Conservation (phyloP, 2,888 invertebrate genomes). For the Chorisops tibialis region DNA sequence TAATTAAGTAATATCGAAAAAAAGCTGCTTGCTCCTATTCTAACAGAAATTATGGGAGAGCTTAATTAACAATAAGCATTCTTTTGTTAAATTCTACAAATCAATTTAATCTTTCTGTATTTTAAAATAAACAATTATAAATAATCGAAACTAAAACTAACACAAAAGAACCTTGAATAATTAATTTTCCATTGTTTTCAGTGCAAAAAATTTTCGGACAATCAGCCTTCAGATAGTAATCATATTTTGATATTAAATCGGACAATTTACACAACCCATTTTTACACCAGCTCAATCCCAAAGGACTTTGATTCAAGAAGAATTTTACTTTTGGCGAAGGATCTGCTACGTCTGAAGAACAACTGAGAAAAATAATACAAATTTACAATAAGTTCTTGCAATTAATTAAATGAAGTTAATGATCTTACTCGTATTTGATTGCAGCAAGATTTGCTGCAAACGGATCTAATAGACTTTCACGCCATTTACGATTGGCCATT, state of each 20-base stretch:
- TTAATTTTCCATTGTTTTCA: background rate
- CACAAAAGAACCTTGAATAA: too few relatives aligned
- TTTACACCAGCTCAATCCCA: constrained; percentile 66
- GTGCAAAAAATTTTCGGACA: constrained; percentile 36
- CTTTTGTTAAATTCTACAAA: too few relatives aligned
- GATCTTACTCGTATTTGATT: constrained; percentile 63
- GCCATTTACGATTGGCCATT: constrained; percentile 62
- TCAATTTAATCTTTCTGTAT: too few relatives aligned
- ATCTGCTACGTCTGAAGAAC: constrained; percentile 1
- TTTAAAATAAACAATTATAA: too few relatives aligned
- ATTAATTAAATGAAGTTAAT: constrained; percentile 41
- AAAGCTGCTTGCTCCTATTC: too few relatives aligned
- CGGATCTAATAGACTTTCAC: constrained; percentile 64
- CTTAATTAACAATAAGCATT: too few relatives aligned
- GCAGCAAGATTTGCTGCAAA: constrained; percentile 73
- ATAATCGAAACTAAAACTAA: background rate
- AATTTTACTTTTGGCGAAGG: constrained; percentile 58
- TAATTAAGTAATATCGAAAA: too few relatives aligned
- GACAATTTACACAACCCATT: constrained; percentile 78
- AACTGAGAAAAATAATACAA: constrained; percentile 27
- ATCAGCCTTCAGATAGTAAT: constrained; percentile 53
- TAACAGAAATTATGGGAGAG: too few relatives aligned
- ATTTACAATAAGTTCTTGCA: constrained; percentile 31
- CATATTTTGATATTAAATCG: constrained; percentile 60
- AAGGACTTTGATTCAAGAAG: constrained; percentile 68